Base-by-base conservation (phyloP, 2,113 vertebrate species). In the Pollachius pollachius region DNA sequence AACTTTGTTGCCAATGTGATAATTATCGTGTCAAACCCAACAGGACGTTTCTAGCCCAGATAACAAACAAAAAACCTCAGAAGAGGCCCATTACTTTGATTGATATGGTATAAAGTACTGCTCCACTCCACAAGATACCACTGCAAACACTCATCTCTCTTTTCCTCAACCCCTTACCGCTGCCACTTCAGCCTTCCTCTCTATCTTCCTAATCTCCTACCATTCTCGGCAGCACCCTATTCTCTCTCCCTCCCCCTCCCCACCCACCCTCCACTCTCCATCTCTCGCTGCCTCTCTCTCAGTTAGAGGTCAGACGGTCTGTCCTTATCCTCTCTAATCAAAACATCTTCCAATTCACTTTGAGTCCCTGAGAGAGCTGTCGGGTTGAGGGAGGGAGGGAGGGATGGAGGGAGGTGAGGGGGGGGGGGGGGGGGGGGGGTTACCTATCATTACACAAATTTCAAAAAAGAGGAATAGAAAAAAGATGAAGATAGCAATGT, bases 241-340 rank as follows among this genome's bases (percentile, higher is more conserved):
- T 66, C 27, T 19, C 25, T 30, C 13, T n/a, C 57, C 8, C 17
- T 8, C 58, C 65, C 9, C 64, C 75, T 3, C 62, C 15, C 25
- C 30, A 23, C 21, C 21, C 21, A 8, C 18, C 19, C 15, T 16
- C 25, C 61, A 12, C 63, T 71, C 61, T 54, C 68, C 27, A n/a
- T 67, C n/a, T 65, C 67, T 76, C 64, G 60, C 61, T 37, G 68
- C 68, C 30, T 72, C 73, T 56, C 73, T 72, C 70, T 21, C 61
- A 65, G 71, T 27, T 75, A 69, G 75, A 81, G 81, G 87, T 85
- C 81, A 71, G 65, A 65, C 73, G 71, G 63, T 76, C 59, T 80
- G 74, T 77, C 77, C 77, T 30, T 73, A 62, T 84, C 74, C 70
- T 52, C 57, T 81, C 73, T 81, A 81, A 84, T 85, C 76, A 77